Evolutionary conservation across 2,797 vertebrate species (phyloP), one percentile per base, ranked within the genome.

Genomic region (Pogoniulus pusillus): DNA sequence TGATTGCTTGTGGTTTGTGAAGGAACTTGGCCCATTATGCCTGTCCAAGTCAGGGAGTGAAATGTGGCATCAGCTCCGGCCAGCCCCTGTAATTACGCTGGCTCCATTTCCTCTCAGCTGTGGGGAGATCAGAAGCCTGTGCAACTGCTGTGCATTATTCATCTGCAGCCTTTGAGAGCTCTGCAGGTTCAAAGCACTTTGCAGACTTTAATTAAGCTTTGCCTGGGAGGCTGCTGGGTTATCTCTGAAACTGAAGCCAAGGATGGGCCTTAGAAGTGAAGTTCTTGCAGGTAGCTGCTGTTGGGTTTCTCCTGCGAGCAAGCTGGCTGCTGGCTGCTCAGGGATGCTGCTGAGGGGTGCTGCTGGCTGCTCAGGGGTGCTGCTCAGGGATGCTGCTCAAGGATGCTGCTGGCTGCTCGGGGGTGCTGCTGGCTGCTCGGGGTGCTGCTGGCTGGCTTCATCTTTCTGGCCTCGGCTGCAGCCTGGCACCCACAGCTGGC

Each of bases 71-170:
- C 79, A 74, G 75, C 83, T 95, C 26, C 82, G 85, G 79, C 86
- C 85, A 60, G 84, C 85, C 93, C 88, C 95, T 86, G 78, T 95
- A 94, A 94, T 96, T 95, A 93, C 4, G 5, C 72, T 62, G 87
- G 93, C 89, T 95, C 83, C 68, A 41, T 94, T 92, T 92, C 90
- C 94, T 95, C 91, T 94, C 90, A 82, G 91, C 91, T 91, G 93
- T 77, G 86, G 72, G 86, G 88, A 91, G 77, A 94, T 92, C 77
- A 94, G 92, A 91, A 88, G 81, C 34, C 1, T 76, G 14, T 64
- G 69, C 71, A 86, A 91, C 85, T 84, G 71, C 62, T 77, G 51
- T 86, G 74, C 62, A 5, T 91, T 93, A 90, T 32, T 96, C 90
- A 84, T 82, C 72, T 85, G 74, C 62, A 86, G 85, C 27, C 16